Evolutionary conservation across 30 jellyfish, hydroid and myxozoan species (phyloP).

Genomic region (Aurelia coerulea): DNA sequence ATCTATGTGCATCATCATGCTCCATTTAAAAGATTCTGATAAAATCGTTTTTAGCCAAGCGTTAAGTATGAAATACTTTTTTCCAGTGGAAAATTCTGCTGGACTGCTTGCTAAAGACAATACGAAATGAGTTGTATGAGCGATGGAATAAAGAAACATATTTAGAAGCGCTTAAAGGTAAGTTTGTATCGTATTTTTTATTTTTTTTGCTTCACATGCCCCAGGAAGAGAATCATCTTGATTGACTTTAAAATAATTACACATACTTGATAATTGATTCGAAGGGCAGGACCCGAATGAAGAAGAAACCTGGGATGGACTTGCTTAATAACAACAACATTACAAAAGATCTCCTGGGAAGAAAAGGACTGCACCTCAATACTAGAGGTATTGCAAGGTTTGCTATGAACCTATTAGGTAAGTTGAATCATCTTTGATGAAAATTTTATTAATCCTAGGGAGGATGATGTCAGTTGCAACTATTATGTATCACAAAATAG

Average conservation of each 20-base stretch:
- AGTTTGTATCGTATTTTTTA: not conserved
- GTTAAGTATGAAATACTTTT: too few species aligned
- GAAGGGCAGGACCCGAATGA: not conserved
- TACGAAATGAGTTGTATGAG: slow-evolving; percentile 66
- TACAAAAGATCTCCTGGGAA: slow-evolving; percentile 13
- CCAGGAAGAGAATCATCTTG: too few species aligned
- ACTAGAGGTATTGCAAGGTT: slow-evolving; percentile 25
- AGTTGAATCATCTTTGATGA: not conserved
- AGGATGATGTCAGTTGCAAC: too few species aligned
- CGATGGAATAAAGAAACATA: slow-evolving; percentile 84
- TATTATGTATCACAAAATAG: too few species aligned
- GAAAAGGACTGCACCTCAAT: slow-evolving; percentile 33
- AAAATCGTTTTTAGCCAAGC: too few species aligned
- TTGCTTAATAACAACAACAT: not conserved
- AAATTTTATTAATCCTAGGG: not conserved
- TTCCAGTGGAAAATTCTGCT: slow-evolving; percentile 63
- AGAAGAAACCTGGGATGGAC: slow-evolving; percentile 1
- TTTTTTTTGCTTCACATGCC: not conserved
- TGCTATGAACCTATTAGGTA: slow-evolving; percentile 17
- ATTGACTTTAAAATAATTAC: too few species aligned
- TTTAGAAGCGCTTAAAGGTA: slow-evolving; percentile 86
- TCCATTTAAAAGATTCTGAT: too few species aligned
- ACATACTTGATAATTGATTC: too few species aligned
- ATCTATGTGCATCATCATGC: too few species aligned
- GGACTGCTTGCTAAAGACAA: slow-evolving; percentile 44